Conservation (phyloP, 1,140 invertebrate genomes). For the Maniola jurtina region DNA sequence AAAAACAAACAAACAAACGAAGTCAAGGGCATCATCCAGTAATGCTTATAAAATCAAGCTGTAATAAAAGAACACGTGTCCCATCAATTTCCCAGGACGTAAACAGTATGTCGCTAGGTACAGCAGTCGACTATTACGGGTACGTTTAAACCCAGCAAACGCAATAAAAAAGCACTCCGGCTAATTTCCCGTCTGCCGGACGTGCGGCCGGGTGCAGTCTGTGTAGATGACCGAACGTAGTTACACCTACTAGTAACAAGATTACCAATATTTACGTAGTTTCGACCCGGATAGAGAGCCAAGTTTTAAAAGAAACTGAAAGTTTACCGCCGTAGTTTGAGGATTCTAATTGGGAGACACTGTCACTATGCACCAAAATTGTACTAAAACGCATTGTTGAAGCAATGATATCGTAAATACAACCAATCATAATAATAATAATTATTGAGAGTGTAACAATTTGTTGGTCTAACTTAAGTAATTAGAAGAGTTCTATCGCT, state of each 20-base stretch:
- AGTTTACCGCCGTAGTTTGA: too few relatives aligned
- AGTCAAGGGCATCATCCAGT: not conserved
- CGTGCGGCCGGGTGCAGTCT: constrained; percentile 17
- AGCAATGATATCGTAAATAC: too few relatives aligned
- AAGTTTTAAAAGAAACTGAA: too few relatives aligned
- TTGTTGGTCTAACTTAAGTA: too few relatives aligned
- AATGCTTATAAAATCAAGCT: constrained; percentile 2
- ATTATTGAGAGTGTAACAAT: too few relatives aligned
- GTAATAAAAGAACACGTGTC: constrained; percentile 21
- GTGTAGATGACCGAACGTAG: not conserved
- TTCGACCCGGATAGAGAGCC: too few relatives aligned
- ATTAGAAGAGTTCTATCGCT: too few relatives aligned
- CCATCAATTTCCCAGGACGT: constrained; percentile 20
- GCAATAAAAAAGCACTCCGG: constrained; percentile 62
- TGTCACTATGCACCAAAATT: too few relatives aligned
- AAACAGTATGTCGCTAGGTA: not conserved
- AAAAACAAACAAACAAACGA: too few relatives aligned
- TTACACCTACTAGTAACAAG: not conserved
- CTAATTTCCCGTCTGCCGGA: constrained; percentile 47
- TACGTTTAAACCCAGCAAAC: constrained; percentile 48
- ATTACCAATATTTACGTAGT: not conserved
- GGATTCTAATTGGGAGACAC: too few relatives aligned
- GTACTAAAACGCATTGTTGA: too few relatives aligned
- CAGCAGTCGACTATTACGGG: not conserved
- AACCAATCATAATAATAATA: too few relatives aligned